phyloP scores from a whole-genome alignment of 64 coral and sea anemone species.

The Montipora foliosa region DNA sequence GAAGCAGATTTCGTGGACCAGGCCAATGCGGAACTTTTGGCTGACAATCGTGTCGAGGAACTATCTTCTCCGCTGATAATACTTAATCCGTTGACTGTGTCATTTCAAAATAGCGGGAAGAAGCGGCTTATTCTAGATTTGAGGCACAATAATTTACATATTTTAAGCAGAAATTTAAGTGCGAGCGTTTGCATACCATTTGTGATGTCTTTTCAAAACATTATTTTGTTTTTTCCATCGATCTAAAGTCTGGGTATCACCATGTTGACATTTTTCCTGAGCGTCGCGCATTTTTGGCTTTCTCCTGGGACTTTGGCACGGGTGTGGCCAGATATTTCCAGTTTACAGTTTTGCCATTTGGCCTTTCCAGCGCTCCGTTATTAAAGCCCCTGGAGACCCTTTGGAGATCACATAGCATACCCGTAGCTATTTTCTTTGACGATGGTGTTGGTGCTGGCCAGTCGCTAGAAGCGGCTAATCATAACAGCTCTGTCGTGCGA shows the following conservation, averaged over 20 bases:
- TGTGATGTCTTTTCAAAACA: not conserved
- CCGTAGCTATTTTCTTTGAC: slow-evolving; percentile 5
- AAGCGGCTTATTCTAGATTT: no score
- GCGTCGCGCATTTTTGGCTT: slow-evolving; percentile 19
- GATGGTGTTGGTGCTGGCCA: slow-evolving; percentile 18
- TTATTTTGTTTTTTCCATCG: slow-evolving; percentile 15
- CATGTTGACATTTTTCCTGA: slow-evolving; percentile 53
- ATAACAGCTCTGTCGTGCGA: not conserved
- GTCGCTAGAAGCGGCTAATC: not conserved
- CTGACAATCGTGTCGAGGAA: no score
- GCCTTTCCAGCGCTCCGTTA: slow-evolving; percentile 28
- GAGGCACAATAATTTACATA: no score
- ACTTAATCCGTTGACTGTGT: no score
- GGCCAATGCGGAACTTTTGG: no score
- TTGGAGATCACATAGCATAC: slow-evolving; percentile 31
- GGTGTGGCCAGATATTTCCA: slow-evolving; percentile 37
- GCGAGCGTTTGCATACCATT: no score
- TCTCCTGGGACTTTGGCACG: slow-evolving; percentile 9
- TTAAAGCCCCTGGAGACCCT: slow-evolving; percentile 1
- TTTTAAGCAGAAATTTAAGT: no score
- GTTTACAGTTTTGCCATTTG: slow-evolving; percentile 59
- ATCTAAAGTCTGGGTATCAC: slow-evolving; percentile 54
- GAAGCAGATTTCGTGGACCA: no score
- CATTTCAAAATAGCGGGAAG: no score
- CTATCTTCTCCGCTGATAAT: no score